Evolutionary conservation across 2,113 vertebrate genomes (phyloP), one percentile per base, ranked within the genome.

Genomic region (Oryzias woworae): DNA sequence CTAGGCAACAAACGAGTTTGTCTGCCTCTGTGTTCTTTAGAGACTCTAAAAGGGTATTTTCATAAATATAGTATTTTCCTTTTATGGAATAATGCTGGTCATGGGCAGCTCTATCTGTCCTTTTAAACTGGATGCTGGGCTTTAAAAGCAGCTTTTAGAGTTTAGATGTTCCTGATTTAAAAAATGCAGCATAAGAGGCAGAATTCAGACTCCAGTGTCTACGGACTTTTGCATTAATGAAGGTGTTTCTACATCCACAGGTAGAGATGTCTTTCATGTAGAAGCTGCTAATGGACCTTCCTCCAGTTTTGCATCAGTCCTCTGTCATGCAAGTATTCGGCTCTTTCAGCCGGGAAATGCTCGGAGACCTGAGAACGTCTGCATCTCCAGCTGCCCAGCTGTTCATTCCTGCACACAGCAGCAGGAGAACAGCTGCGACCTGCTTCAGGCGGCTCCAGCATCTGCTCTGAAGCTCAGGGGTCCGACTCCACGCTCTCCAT

Each of bases 271-370:
- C 80, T 85, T 82, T 77, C 59, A 80, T 83, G 69, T 71, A 44
- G 71, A 26, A 66, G 53, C 42, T 58, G 44, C 66, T 75, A 61
- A 75, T 62, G 41, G 53, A 69, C 53, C 62, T 77, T 70, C 53
- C 41, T 66, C 36, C 54, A 52, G 69, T 78, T 63, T 28, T 18
- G 3, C 61, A 69, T 64, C 61, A 26, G 49, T 43, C 56, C 59
- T 24, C 54, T 50, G 71, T 89, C 87, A 90, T 90, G 88, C 58
- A 89, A 88, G 71, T 44, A 43, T 22, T 51, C 56, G 68, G 73
- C 58, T 76, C 51, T 66, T 57, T 66, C 58, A 52, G 74, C 84
- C 77, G 75, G 66, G 66, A 74, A 87, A 73, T 58, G 48, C 31
- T 69, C 66, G 55, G 61, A 68, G 64, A 44, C 58, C 69, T 76